These are phyloP conservation scores for Spicauda simplicius DNA, from an alignment of 2,888 invertebrate genomes.

Conservation along the genomic window DNA sequence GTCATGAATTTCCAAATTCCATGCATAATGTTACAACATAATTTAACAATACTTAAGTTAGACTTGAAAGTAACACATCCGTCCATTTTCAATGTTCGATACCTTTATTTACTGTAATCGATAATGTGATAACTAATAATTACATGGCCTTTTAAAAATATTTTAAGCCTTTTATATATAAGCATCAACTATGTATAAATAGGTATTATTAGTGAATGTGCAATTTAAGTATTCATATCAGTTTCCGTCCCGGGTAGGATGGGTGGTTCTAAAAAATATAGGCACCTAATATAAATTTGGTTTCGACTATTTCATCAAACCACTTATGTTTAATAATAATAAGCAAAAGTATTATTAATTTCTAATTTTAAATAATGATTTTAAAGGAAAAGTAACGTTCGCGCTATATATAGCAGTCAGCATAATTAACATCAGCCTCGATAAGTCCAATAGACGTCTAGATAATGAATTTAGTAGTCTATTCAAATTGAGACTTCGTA, in stretches of 20 bases:
- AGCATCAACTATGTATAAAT: background rate
- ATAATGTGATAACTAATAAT: slow-evolving; percentile 19
- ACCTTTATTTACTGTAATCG: background rate
- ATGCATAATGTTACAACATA: background rate
- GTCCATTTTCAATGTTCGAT: slow-evolving; percentile 32
- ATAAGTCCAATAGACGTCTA: too few species aligned
- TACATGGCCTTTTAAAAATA: background rate
- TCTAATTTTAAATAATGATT: too few species aligned
- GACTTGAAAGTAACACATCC: slow-evolving; percentile 10
- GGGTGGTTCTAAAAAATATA: background rate
- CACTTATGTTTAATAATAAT: background rate
- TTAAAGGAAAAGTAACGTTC: too few species aligned
- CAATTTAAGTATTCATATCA: slow-evolving; percentile 1
- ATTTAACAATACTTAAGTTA: background rate
- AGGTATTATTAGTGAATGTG: background rate
- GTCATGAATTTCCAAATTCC: background rate
- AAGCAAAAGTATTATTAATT: too few species aligned
- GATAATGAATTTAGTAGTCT: too few species aligned
- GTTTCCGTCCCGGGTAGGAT: background rate
- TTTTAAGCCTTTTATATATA: background rate
- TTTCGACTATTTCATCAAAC: background rate
- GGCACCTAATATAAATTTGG: background rate
- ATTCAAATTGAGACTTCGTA: too few species aligned
- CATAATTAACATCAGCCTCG: too few species aligned
- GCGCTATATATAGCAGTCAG: too few species aligned